Conservation (phyloP, 2,888 invertebrate genomes). For the Brachylomia viminalis region DNA sequence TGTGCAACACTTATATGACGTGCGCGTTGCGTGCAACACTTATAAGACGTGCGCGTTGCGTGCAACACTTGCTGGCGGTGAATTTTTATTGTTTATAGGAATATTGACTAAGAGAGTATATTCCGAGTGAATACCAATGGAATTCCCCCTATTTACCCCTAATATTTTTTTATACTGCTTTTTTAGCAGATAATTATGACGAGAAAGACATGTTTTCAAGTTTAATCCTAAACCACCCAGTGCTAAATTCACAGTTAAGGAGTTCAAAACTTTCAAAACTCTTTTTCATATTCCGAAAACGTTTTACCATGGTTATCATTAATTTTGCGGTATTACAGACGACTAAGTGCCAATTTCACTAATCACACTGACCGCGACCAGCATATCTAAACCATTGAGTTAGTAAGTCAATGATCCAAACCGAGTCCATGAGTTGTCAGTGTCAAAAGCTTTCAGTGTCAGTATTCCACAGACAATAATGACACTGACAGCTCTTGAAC, state of each 20-base stretch:
- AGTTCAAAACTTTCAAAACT: neutral
- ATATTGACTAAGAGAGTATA: neutral
- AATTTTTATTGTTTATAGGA: slow-evolving; percentile 28
- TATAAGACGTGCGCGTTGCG: slow-evolving; percentile 3
- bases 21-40: slow-evolving; percentile 24
- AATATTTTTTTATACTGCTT: neutral
- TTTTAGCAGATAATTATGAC: neutral
- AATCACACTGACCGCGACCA: too few species aligned
- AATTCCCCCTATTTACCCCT: neutral
- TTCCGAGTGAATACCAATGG: neutral
- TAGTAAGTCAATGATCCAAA: too few species aligned
- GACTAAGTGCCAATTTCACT: neutral
- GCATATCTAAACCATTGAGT: too few species aligned
- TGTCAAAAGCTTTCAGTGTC: too few species aligned
- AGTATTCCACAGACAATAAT: too few species aligned
- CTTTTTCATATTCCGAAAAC: neutral
- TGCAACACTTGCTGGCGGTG: slow-evolving; percentile 18
- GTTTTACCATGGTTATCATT: neutral
- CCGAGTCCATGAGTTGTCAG: too few species aligned
- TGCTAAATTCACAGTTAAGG: neutral
- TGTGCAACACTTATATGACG: slow-evolving; percentile 19
- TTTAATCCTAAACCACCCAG: neutral
- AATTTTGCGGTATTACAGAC: too few species aligned
- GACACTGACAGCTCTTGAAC: too few species aligned
- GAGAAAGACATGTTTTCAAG: neutral